phyloP scores from a whole-genome alignment of 30 jellyfish, hydroid and myxozoan species.

The Hydractinia symbiolongicarpus region DNA sequence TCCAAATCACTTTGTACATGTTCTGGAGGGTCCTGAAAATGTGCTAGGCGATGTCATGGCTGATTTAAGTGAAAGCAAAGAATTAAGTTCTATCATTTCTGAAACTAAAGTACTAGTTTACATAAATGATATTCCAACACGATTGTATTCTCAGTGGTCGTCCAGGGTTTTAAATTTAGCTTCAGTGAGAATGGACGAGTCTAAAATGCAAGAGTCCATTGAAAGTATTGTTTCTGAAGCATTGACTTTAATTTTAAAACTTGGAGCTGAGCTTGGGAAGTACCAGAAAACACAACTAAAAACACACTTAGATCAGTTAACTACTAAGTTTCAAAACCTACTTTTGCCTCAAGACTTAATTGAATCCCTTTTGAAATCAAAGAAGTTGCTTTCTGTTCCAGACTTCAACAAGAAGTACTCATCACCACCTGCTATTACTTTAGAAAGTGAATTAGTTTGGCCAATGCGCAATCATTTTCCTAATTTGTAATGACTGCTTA shows the following conservation, averaged over 20 bases:
- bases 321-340: slow-evolving; percentile 49
- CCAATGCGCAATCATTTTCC: slow-evolving; percentile 10
- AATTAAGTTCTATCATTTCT: background rate
- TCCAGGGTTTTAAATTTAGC: slow-evolving; percentile 68
- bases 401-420: slow-evolving; percentile 38
- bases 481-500: background rate
- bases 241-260: slow-evolving; percentile 47
- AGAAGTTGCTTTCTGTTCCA: slow-evolving; percentile 39
- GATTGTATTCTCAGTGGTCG: slow-evolving; percentile 69
- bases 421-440: slow-evolving; percentile 52
- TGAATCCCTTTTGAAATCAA: slow-evolving; percentile 41
- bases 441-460: slow-evolving; percentile 45
- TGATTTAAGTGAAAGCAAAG: background rate
- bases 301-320: slow-evolving; percentile 61
- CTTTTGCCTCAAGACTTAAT: slow-evolving; percentile 68
- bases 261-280: slow-evolving; percentile 49
- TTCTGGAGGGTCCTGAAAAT: slow-evolving; percentile 37
- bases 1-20: slow-evolving; percentile 70
- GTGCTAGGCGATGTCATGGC: background rate
- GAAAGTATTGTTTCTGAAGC: slow-evolving; percentile 72
- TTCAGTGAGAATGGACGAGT: slow-evolving; percentile 70
- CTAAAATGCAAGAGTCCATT: slow-evolving; percentile 54
- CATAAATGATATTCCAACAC: slow-evolving; percentile 44
- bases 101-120: slow-evolving; percentile 16
- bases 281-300: slow-evolving; percentile 52